Evolutionary conservation across 2,888 invertebrate genomes (phyloP), one percentile per base, ranked within the genome.

Genomic region (Diarsia rubi): DNA sequence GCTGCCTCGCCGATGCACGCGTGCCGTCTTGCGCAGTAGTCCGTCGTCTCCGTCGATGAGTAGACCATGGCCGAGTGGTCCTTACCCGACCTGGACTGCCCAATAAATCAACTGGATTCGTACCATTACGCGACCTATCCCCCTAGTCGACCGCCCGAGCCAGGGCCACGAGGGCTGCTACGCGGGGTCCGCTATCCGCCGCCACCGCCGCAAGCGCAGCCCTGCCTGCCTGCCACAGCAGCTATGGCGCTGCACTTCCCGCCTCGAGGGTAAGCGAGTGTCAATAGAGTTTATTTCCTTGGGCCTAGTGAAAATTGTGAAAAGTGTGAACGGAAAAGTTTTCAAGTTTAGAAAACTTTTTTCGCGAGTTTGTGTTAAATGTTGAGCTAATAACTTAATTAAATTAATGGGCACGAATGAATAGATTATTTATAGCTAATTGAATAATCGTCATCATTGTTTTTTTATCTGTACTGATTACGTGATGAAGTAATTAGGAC

Each of bases 1-100:
- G 93, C 90, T 93, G 90, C 91, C 92, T 88, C 84, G 89, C 88
- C 85, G 91, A 83, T 93, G 93, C 94, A 94, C 95, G 93, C 90
- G 92, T 93, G 85, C 78, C 87, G 76, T 73, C 82, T 88, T 86
- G 90, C 92, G 91, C 89, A 93, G 87, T 92, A 90, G 59, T 85
- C 69, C 69, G 68, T 83, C 84, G 86, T 72, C 77, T 75, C 78
- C 67, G 75, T 66, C 76, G 71, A 75, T 68, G 77, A 75, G 66
- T 77, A 75, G 82, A 89, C 86, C 78, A 94, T 94, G 94, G 91
- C 90, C 73, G 92, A 94, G 72, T 92, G 93, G 93, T 90, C 93
- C 63, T 76, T 91, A 69, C 86, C 89, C 72, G 88, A 91, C 60
- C 88, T 85, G 78, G 90, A 92, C 73, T 90, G 90, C 90, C 88